These are phyloP conservation scores for Capreolus pygargus DNA, from an alignment of 2,113 vertebrate species.

Conservation along the genomic window DNA sequence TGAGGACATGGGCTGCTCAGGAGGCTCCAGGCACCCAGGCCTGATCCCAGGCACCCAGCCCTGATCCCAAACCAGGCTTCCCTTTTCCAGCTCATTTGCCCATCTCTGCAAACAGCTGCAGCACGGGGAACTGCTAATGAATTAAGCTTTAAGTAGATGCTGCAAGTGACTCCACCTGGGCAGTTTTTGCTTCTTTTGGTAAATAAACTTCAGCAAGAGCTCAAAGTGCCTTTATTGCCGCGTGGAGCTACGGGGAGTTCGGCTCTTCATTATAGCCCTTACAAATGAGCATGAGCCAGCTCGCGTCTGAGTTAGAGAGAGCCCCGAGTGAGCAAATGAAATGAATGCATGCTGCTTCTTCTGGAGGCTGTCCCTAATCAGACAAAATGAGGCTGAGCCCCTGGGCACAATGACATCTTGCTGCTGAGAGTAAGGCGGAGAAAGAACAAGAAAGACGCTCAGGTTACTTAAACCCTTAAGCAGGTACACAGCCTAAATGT, in stretches of 20 bases:
- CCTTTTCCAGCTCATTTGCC: neutral
- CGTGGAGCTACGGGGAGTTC: neutral
- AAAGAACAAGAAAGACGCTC: neutral
- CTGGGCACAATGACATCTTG: neutral
- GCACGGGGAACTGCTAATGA: neutral
- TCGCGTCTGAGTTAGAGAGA: neutral
- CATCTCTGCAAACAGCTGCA: neutral
- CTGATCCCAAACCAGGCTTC: neutral
- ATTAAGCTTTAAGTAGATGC: neutral
- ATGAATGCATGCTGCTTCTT: neutral
- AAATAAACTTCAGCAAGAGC: neutral
- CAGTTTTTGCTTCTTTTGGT: neutral
- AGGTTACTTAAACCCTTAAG: neutral
- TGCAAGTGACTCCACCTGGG: neutral
- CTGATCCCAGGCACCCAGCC: neutral
- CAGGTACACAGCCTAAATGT: neutral
- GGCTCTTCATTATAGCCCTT: neutral
- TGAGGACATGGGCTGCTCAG: neutral
- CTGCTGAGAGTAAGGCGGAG: neutral
- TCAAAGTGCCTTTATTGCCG: neutral
- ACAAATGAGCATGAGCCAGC: neutral
- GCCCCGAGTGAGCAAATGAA: neutral
- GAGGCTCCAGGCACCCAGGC: neutral
- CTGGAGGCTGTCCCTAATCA: neutral
- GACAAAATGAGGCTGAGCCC: neutral